These are phyloP conservation scores for Pipa parva DNA, from an alignment of 2,113 vertebrate genomes.

Conservation along the genomic window DNA sequence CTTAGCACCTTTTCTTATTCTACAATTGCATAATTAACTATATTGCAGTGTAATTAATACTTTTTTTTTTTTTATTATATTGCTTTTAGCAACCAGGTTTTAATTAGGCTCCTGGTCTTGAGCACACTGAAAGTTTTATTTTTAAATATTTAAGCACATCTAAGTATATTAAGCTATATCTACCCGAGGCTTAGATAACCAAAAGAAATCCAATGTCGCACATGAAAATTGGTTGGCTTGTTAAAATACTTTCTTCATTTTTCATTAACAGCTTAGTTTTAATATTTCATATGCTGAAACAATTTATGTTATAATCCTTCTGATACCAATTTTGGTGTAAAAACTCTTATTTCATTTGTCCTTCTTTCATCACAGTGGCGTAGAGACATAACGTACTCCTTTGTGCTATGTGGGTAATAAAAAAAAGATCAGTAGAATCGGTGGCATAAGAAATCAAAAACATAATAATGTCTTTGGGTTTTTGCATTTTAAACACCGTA, in stretches of 20 bases:
- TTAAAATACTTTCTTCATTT: too few species aligned
- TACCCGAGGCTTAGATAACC: too few species aligned
- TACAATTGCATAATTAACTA: too few species aligned
- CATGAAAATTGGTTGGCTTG: background rate
- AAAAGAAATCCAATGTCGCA: too few species aligned
- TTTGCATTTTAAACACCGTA: constrained; percentile 80
- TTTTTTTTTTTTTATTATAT: too few species aligned
- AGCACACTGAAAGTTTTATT: too few species aligned
- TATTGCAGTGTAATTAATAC: too few species aligned
- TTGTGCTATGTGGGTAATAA: constrained; percentile 64
- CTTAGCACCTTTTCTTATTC: too few species aligned
- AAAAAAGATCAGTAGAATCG: constrained; percentile 68
- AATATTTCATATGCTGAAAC: constrained; percentile 59
- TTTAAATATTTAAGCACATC: too few species aligned
- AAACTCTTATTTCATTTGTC: constrained; percentile 69
- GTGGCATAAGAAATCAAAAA: constrained; percentile 74
- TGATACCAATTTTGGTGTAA: constrained; percentile 69
- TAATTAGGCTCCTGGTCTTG: too few species aligned
- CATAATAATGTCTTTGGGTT: constrained; percentile 78
- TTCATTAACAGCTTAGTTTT: background rate
- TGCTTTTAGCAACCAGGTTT: too few species aligned
- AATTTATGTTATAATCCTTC: constrained; percentile 71
- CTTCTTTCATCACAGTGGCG: constrained; percentile 70
- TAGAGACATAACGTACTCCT: constrained; percentile 56
- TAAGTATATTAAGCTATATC: too few species aligned